Evolutionary conservation across 2,888 invertebrate species (phyloP), one percentile per base, ranked within the genome.

Genomic region (Arctia plantaginis): DNA sequence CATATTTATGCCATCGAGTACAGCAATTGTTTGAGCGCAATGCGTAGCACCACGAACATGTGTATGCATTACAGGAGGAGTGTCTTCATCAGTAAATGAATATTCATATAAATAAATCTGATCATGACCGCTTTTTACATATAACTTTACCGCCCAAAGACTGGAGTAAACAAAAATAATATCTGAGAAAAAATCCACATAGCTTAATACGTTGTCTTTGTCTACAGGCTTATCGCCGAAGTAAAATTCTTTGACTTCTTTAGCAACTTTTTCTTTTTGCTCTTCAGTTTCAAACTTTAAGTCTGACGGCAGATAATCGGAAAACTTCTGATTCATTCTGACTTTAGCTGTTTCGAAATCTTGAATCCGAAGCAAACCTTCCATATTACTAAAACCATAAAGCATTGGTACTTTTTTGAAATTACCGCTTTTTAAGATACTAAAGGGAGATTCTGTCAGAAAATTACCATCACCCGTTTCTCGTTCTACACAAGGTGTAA

Each of bases 171-270:
- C 72, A 76, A 89, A 87, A 2, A 87, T 35, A 8, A 86, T 69
- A 72, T 91, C 90, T 6, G 87, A 78, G 68, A 89, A 89, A 72
- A 74, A 91, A 72, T 90, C 79, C 8, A 91, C 71, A 64, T 83
- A 91, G 1, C 23, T 47, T 33, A 88, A 71, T 59, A 90, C 68
- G 35, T 69, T 86, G 1, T 86, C 81, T 10, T 85, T 72, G 12
- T 71, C 70, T 12, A 91, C 79, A 23, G 82, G 69, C 10, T 85
- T 80, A 3, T 86, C 80, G 8, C 83, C 86, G 75, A 91, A 91
- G 73, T 89, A 89, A 77, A 89, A 89, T 68, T 87, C 71, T 77
- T 90, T 92, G 0, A 91, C 69, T 66, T 74, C 65, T 27, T 83
- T 71, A 1, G 87, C 85, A 13, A 92, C 78, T 71, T 80, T 65